Percentiles rank a stretch among this genome's conserved stretches.
phyloP scores from a whole-genome alignment of 2,888 invertebrate genomes.

The Drosophila multiciliata region DNA sequence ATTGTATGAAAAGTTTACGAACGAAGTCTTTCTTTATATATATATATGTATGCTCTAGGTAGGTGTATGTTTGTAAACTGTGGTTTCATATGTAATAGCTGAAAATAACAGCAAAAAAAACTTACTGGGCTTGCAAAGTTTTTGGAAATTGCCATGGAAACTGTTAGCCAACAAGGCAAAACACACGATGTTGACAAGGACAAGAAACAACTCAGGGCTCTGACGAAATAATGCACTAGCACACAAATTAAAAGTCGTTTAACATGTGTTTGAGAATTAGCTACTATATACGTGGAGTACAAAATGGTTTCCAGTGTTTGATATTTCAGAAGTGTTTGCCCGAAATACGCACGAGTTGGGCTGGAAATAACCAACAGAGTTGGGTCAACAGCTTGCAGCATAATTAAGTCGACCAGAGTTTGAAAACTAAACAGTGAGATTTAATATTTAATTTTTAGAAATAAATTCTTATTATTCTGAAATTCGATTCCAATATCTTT shows the following conservation, averaged over 20 bases:
- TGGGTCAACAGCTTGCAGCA: slow-evolving; percentile 21
- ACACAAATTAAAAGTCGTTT: slow-evolving; percentile 80
- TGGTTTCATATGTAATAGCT: slow-evolving; percentile 54
- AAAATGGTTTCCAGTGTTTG: slow-evolving; percentile 66
- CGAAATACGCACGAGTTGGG: slow-evolving; percentile 19
- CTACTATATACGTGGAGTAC: slow-evolving; percentile 6
- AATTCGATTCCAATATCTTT: neutral
- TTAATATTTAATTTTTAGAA: neutral
- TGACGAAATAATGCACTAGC: slow-evolving; percentile 59
- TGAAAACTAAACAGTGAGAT: neutral
- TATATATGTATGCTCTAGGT: neutral
- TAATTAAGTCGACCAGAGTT: slow-evolving; percentile 47
- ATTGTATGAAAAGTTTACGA: slow-evolving; percentile 74
- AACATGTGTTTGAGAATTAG: slow-evolving; percentile 50
- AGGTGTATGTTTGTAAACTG: slow-evolving; percentile 17
- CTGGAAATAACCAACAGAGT: slow-evolving; percentile 17
- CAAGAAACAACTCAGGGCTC: slow-evolving; percentile 33
- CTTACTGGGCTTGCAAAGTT: slow-evolving; percentile 43
- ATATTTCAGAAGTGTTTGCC: slow-evolving; percentile 55
- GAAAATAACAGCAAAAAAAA: slow-evolving; percentile 39
- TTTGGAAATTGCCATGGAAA: slow-evolving; percentile 49
- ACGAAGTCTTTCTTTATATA: slow-evolving; percentile 3
- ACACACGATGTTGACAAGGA: slow-evolving; percentile 40
- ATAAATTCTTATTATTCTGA: neutral
- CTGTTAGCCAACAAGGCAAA: slow-evolving; percentile 60